Evolutionary conservation across 2,888 invertebrate genomes (phyloP).

Genomic region (Dryobota labecula): DNA sequence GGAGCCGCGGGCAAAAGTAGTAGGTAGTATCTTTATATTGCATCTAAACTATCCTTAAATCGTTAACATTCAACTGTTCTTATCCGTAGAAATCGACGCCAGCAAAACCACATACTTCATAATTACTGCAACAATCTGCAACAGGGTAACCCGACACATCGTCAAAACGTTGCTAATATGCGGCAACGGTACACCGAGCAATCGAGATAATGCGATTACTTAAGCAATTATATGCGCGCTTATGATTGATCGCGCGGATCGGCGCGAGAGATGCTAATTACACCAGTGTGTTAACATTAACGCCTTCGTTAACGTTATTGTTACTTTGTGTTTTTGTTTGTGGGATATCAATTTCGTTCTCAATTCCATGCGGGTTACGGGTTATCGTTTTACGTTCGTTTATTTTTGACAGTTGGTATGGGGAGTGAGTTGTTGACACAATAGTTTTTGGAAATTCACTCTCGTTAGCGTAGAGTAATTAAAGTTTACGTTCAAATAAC

Average conservation of each 20-base stretch:
- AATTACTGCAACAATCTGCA: not conserved
- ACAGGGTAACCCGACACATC: slow-evolving; percentile 52
- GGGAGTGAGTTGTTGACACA: slow-evolving; percentile 12
- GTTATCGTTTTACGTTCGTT: slow-evolving; percentile 42
- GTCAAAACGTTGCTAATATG: slow-evolving; percentile 63
- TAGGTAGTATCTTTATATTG: too few species aligned
- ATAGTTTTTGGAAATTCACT: slow-evolving; percentile 8
- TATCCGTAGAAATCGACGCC: not conserved
- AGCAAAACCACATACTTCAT: not conserved
- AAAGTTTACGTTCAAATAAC: slow-evolving; percentile 16
- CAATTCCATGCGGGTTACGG: slow-evolving; percentile 36
- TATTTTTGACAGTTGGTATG: slow-evolving; percentile 18
- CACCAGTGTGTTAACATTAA: slow-evolving; percentile 28
- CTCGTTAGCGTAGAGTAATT: slow-evolving; percentile 14
- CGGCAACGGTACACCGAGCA: slow-evolving; percentile 63
- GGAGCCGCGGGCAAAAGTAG: too few species aligned
- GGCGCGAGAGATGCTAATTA: slow-evolving; percentile 46
- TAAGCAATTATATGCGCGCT: slow-evolving; percentile 55
- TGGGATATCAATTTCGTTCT: slow-evolving; percentile 20
- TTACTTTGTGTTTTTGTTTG: slow-evolving; percentile 19
- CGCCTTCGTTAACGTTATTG: slow-evolving; percentile 43
- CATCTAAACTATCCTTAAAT: not conserved
- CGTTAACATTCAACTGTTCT: not conserved
- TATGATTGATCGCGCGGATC: slow-evolving; percentile 57
- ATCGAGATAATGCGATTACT: slow-evolving; percentile 59